Evolutionary conservation across 1,140 invertebrate species (phyloP).

Genomic region (Cotesia chilonis): DNA sequence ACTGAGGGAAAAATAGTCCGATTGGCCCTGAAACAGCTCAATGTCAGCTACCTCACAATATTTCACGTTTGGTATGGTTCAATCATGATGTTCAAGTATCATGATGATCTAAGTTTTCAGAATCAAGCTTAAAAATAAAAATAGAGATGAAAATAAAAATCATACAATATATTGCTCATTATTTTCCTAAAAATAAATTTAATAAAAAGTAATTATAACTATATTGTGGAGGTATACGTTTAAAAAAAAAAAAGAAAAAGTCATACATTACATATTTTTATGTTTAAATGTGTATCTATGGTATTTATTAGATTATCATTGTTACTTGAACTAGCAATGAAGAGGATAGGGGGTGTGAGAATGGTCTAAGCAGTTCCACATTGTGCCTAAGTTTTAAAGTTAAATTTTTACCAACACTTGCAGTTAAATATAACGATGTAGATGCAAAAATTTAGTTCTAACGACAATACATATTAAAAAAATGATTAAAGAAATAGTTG

Average conservation of each 20-base stretch:
- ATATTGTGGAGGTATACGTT: slow-evolving; percentile 14
- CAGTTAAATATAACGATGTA: slow-evolving; percentile 41
- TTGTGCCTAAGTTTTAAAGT: slow-evolving; percentile 65
- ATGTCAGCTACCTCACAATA: slow-evolving; percentile 64
- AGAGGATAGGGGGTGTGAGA: slow-evolving; percentile 39
- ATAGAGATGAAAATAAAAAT: too few species aligned
- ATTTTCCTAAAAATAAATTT: slow-evolving; percentile 24
- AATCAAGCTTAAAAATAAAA: slow-evolving; percentile 12
- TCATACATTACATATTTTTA: slow-evolving; percentile 2
- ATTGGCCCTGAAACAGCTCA: slow-evolving; percentile 62
- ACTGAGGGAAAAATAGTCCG: slow-evolving; percentile 40
- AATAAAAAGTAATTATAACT: neutral
- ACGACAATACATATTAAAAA: slow-evolving; percentile 41
- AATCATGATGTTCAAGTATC: slow-evolving; percentile 47
- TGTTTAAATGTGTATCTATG: neutral
- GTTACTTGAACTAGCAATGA: slow-evolving; percentile 30
- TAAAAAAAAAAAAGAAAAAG: neutral
- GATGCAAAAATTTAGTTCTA: slow-evolving; percentile 42
- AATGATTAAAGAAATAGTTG: slow-evolving; percentile 31
- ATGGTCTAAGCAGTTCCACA: slow-evolving; percentile 65
- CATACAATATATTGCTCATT: slow-evolving; percentile 26
- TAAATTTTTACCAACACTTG: slow-evolving; percentile 59
- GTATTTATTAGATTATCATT: slow-evolving; percentile 17
- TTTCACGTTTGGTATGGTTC: slow-evolving; percentile 56
- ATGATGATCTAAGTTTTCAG: neutral